Evolutionary conservation across 2,797 vertebrate species (phyloP), one percentile per base, ranked within the genome.

Genomic region (Glyptemys insculpta): DNA sequence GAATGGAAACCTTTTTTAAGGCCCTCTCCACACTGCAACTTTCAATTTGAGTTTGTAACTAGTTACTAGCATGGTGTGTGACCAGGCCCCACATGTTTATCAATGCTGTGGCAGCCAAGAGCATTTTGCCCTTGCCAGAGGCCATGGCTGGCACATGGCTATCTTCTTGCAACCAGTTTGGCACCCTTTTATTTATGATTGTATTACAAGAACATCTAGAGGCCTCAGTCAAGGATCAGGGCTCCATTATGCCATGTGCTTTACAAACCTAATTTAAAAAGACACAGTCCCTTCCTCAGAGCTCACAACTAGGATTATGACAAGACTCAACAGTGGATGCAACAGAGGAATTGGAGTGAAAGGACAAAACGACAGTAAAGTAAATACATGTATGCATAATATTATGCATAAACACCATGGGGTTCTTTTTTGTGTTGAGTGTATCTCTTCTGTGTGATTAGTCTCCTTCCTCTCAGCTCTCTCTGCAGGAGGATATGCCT

Each of bases 351-450:
- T 86, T 79, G 86, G 81, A 23, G 6, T 34, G 44, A 81, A 82
- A 88, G 86, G 57, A 79, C 54, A 54, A 74, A 89, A 88, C 1
- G 89, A 84, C 84, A 76, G 62, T 76, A 79, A 91, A 56, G 27
- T 57, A 57, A 57, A 4, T 44, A 62, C 62, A 34, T 49, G 53
- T 79, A 80, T 68, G 87, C 81, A 65, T 54, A 29, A 41, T 54
- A 54, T 41, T 79, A 80, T 59, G 84, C 83, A 65, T 54, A 29
- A n/a, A 41, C 47, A 65, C 4, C 65, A 41, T 0, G 5, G 27
- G 29, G 37, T 15, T 86, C 44, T 21, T 4, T 21, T 52, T 27
- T 83, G 68, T 86, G 81, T 49, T 65, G 6, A n/a, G 12, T n/a
- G 27, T 65, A 37, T 79, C n/a, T 87, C 80, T 53, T 49, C 65